Base-by-base conservation (phyloP, 2,888 invertebrate genomes). In the Chrysolina americana region DNA sequence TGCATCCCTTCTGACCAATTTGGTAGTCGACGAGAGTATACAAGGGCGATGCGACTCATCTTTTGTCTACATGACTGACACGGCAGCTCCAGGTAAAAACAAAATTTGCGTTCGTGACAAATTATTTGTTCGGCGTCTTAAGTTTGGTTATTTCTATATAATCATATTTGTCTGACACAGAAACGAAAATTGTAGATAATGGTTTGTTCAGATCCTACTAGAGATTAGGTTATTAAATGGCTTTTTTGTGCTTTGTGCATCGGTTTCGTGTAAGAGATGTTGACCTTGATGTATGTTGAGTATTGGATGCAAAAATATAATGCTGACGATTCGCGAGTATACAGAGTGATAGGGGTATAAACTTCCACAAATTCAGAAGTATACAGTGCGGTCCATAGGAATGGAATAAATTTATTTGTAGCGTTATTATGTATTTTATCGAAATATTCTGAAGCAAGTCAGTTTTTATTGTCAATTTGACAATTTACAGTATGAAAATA, bases 21-120 rank as follows among this genome's bases (percentile, higher is more conserved):
- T 96, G 75, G 91, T 95, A 17, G 90, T 96, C 75, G 96, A 96
- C 82, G 95, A 95, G 83, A 90, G 92, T 0, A 89, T 91, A 21
- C 89, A 90, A 47, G 90, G 91, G 1, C 89, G 89, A 47, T 96
- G 96, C 82, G 95, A 96, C 84, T 91, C 94, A 81, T 92, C 94
- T 15, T 94, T 94, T 83, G 92, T 93, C 0, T 96, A 96, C 87
- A 94, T 96, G 81, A 92, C 92, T 36, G 96, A 96, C 85, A 95
- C 95, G 0, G 93, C 94, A 41, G 94, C 94, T 74, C 94, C 95
- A 82, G 95, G 95, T 93, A 79, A 75, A 23, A 17, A 48, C 63
- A n/a, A 65, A 17, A 28, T 72, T 48, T 73, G n/a, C 17, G 36
- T 68, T 53, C 48, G 68, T 47, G 65, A 65, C 41, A 19, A 65